Evolutionary conservation across 1,140 invertebrate genomes (phyloP).

Genomic region (Anastatus disparis): DNA sequence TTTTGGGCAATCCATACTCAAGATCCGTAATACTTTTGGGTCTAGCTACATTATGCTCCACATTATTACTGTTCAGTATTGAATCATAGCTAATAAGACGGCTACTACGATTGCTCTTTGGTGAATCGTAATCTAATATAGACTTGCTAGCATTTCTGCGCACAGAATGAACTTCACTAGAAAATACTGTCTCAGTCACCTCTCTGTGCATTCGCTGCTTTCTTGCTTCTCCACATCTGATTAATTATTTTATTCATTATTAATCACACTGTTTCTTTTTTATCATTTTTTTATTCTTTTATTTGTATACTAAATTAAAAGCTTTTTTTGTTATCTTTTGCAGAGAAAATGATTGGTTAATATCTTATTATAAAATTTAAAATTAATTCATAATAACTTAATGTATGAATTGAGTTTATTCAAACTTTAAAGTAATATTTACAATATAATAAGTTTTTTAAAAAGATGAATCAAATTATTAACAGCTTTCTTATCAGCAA

Average conservation of each 20-base stretch:
- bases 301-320: no score
- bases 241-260: no score
- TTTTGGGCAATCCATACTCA: slow-evolving; percentile 64
- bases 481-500: no score
- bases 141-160: slow-evolving; percentile 64
- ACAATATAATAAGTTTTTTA: slow-evolving; percentile 19
- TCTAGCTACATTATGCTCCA: slow-evolving; percentile 62
- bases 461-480: no score
- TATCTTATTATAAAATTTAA: no score
- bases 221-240: slow-evolving; percentile 67
- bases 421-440: no score
- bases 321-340: no score
- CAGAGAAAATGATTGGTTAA: no score
- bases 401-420: no score
- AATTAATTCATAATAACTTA: no score
- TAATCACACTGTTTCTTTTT: no score
- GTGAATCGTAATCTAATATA: slow-evolving; percentile 64
- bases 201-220: slow-evolving; percentile 68
- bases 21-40: slow-evolving; percentile 65
- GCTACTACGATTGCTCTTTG: slow-evolving; percentile 56
- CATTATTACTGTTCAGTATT: slow-evolving; percentile 66
- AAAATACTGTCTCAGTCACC: slow-evolving; percentile 74
- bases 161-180: slow-evolving; percentile 73
- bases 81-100: slow-evolving; percentile 64
- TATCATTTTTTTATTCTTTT: no score